Conservation (phyloP, 2,797 vertebrate species). For the Spondyliosoma cantharus region DNA sequence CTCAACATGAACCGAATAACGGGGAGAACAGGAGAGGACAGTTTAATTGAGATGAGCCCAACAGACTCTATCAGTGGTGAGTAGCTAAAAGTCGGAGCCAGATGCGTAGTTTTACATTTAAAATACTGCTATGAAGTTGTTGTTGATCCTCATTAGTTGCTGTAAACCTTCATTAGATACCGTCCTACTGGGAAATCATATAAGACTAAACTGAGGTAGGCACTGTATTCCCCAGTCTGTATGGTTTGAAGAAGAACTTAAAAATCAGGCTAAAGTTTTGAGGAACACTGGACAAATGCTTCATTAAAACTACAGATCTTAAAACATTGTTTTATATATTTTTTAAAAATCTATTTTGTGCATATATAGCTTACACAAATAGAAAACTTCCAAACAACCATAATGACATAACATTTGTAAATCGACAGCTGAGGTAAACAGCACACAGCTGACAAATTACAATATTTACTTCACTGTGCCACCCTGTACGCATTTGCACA, state of each 20-base stretch:
- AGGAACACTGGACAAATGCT: not conserved
- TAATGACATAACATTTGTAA: not conserved
- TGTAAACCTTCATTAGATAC: not conserved
- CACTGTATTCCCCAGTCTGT: not conserved
- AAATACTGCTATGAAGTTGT: not conserved
- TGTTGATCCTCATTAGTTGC: not conserved
- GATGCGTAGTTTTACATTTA: not conserved
- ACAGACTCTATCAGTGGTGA: slow-evolving; percentile 74
- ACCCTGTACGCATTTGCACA: not conserved
- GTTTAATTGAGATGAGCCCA: slow-evolving; percentile 84
- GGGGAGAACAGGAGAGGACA: slow-evolving; percentile 72
- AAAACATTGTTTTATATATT: not conserved
- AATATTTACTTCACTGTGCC: not conserved
- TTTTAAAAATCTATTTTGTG: not conserved
- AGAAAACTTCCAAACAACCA: not conserved
- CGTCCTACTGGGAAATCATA: not conserved
- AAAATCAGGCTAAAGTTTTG: not conserved
- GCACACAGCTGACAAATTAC: not conserved
- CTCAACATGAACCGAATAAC: slow-evolving; percentile 78
- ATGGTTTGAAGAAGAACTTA: not conserved
- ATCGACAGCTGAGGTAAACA: not conserved
- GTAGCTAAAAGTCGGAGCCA: slow-evolving; percentile 22
- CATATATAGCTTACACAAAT: not conserved
- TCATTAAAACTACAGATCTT: not conserved
- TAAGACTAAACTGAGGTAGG: not conserved